Evolutionary conservation across 2,797 vertebrate species (phyloP), one percentile per base, ranked within the genome.

Genomic region (Scleropages formosus): DNA sequence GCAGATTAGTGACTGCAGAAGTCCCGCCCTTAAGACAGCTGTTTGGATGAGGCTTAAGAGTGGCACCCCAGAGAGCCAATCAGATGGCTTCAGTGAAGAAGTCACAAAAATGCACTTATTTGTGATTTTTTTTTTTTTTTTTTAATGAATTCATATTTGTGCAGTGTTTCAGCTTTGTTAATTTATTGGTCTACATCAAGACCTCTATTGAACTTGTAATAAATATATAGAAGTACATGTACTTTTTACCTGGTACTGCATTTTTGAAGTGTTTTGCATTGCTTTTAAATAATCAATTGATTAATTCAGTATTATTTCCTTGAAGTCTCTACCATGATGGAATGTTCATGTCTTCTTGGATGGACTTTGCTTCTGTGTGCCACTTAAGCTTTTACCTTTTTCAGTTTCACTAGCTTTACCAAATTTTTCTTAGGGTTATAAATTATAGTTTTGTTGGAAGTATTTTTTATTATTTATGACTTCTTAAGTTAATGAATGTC

Each of bases 111-210:
- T 96, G 94, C 95, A 96, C 95, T 97, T 94, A 87, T 90, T 91
- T 87, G 92, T 94, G 92, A 84, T 84, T 92, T 94, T 95, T 88
- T 91, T 90, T n/a, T n/a, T n/a, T n/a, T n/a, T n/a, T n/a, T n/a
- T n/a, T n/a, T n/a, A n/a, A n/a, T n/a, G n/a, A 91, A 94, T 96
- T 91, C 91, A 91, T 95, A 95, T 93, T 93, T 94, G 96, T 98
- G 97, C 96, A 98, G 98, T 99, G 96, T 98, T 94, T 95, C 97
- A 93, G 95, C 71, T 60, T 98, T 95, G 96, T 95, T 94, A 94
- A 97, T 97, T 98, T 96, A 98, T 98, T 96, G 96, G 95, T 97
- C 96, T 98, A 98, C 96, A 98, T 97, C 95, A 97, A 94, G 92
- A 95, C 94, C 92, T 95, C 93, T 93, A 95, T 97, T 95, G 93